Conservation (phyloP, 1,140 invertebrate genomes). For the Adoxophyes honmai region DNA sequence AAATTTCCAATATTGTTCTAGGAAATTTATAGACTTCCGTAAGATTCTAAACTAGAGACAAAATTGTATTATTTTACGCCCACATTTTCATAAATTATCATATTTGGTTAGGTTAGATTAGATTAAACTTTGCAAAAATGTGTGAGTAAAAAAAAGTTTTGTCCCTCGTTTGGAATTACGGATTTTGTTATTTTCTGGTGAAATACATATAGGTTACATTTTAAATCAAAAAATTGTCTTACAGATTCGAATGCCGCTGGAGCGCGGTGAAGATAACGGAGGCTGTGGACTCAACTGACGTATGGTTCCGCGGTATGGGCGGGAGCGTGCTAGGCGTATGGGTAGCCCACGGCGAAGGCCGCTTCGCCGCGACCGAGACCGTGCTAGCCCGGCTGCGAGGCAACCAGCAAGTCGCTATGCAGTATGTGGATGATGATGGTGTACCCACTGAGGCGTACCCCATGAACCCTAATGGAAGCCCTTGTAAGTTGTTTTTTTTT, state of each 20-base stretch:
- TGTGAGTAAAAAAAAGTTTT: no score
- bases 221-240: no score
- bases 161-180: no score
- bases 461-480: constrained; percentile 95
- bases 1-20: no score
- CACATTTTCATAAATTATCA: no score
- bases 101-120: no score
- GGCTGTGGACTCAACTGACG: constrained; percentile 78
- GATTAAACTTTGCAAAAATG: no score
- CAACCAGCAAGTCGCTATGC: constrained; percentile 84
- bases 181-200: no score
- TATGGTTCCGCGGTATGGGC: constrained; percentile 94
- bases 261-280: constrained; percentile 85
- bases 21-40: no score
- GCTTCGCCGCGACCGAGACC: constrained; percentile 79
- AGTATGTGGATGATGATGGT: constrained; percentile 90
- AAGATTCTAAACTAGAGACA: no score
- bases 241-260: constrained; percentile 90
- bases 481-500: constrained; percentile 66
- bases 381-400: constrained; percentile 79
- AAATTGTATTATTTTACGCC: no score
- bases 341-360: constrained; percentile 98
- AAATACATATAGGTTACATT: no score
- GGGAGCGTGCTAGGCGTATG: constrained; percentile 92
- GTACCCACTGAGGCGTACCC: constrained; percentile 89